Conservation (phyloP, 2,888 invertebrate species). For the Xylocampa areola region DNA sequence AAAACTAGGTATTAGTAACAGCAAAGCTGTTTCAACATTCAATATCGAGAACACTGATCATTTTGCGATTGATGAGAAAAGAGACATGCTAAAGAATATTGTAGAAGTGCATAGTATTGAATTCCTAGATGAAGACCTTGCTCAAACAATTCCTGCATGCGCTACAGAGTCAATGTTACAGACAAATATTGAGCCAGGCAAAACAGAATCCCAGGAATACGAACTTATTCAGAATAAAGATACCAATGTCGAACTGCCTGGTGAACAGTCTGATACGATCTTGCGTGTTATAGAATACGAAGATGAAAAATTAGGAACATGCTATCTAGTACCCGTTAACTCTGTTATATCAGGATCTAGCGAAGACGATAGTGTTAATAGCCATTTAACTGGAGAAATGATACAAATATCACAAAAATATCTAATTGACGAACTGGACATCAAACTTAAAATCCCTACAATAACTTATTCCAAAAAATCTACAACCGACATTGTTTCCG, state of each 20-base stretch:
- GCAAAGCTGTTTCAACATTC: neutral
- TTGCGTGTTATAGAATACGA: conserved; percentile 72
- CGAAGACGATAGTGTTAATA: conserved; percentile 23
- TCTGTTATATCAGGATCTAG: conserved; percentile 27
- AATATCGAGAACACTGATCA: conserved; percentile 8
- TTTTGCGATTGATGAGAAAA: neutral
- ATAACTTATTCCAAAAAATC: conserved; percentile 69
- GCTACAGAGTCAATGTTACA: neutral
- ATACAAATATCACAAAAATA: conserved; percentile 49
- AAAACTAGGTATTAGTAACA: neutral
- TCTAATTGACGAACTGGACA: conserved; percentile 56
- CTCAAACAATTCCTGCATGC: conserved; percentile 6
- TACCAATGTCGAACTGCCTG: neutral
- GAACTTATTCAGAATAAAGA: neutral
- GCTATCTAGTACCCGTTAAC: conserved; percentile 70
- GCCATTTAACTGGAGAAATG: conserved; percentile 21
- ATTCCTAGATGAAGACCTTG: conserved; percentile 32
- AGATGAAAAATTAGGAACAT: conserved; percentile 70
- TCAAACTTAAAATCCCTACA: conserved; percentile 69
- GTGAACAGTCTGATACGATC: neutral
- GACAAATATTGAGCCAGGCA: neutral
- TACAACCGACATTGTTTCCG: conserved; percentile 6
- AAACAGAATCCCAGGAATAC: neutral
- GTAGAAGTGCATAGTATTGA: conserved; percentile 28
- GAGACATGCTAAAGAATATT: conserved; percentile 24